phyloP scores from a whole-genome alignment of 2,113 vertebrate species.

The Equus przewalskii region DNA sequence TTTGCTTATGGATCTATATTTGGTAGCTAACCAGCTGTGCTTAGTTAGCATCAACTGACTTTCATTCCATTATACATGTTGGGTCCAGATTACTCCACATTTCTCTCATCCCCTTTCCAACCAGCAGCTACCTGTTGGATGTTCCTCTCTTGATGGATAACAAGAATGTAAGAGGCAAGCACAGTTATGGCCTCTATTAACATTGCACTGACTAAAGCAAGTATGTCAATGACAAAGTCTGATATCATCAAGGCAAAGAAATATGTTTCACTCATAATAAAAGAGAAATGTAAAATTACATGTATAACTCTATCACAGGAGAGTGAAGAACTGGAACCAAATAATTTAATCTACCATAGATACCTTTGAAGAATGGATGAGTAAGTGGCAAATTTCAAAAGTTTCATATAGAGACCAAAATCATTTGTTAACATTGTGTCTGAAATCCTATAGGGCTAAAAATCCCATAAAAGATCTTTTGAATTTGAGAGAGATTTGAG shows the following conservation, averaged over 20 bases:
- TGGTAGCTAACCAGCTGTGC: neutral
- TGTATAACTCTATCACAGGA: neutral
- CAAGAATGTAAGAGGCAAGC: neutral
- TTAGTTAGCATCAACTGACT: neutral
- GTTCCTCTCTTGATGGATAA: neutral
- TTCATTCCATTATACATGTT: neutral
- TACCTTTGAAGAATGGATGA: neutral
- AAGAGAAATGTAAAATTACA: neutral
- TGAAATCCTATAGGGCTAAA: neutral
- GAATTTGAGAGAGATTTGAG: constrained; percentile 36
- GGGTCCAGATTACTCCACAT: neutral
- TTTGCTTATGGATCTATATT: neutral
- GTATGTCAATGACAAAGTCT: neutral
- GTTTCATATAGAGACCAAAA: neutral
- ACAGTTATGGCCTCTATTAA: neutral
- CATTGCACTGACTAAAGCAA: neutral
- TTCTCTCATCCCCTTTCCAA: neutral
- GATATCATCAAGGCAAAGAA: neutral
- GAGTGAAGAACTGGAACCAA: neutral
- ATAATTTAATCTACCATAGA: neutral
- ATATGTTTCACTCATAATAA: neutral
- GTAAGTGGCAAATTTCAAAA: neutral
- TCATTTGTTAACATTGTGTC: constrained; percentile 3
- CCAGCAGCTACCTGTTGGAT: neutral
- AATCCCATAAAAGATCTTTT: neutral